phyloP scores from a whole-genome alignment of 2,113 vertebrate genomes.

The Leucoraja erinaceus region DNA sequence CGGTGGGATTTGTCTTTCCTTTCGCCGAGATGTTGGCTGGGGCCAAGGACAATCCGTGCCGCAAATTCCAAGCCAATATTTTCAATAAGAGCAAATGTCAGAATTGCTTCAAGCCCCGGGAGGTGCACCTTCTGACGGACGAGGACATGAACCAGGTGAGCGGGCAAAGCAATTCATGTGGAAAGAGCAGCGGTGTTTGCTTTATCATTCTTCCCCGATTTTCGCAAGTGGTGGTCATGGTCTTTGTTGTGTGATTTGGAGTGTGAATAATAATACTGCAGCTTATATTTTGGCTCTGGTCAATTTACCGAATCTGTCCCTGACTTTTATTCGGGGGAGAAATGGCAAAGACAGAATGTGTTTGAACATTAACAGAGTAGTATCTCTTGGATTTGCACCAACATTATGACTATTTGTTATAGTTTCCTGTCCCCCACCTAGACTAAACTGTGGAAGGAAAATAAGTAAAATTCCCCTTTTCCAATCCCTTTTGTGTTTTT shows the following conservation, averaged over 20 bases:
- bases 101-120: conserved; percentile 71
- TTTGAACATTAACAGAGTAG: not conserved
- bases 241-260: not conserved
- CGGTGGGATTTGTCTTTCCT: not conserved
- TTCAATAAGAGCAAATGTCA: conserved; percentile 78
- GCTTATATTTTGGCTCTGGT: not conserved
- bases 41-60: conserved; percentile 57
- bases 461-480: not conserved
- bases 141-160: conserved; percentile 58
- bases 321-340: not conserved
- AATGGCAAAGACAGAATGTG: not conserved
- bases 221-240: not conserved
- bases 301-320: not conserved
- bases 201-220: not conserved
- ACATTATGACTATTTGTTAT: not conserved
- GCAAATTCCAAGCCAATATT: conserved; percentile 73
- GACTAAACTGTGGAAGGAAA: not conserved
- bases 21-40: conserved; percentile 33
- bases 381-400: not conserved
- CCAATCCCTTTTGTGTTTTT: no score
- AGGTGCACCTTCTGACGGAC: conserved; percentile 68
- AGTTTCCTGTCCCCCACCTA: not conserved
- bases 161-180: no score
- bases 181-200: no score
- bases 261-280: not conserved